Evolutionary conservation across 1,140 invertebrate species (phyloP), one percentile per base, ranked within the genome.

Genomic region (Zaprionus africanus): DNA sequence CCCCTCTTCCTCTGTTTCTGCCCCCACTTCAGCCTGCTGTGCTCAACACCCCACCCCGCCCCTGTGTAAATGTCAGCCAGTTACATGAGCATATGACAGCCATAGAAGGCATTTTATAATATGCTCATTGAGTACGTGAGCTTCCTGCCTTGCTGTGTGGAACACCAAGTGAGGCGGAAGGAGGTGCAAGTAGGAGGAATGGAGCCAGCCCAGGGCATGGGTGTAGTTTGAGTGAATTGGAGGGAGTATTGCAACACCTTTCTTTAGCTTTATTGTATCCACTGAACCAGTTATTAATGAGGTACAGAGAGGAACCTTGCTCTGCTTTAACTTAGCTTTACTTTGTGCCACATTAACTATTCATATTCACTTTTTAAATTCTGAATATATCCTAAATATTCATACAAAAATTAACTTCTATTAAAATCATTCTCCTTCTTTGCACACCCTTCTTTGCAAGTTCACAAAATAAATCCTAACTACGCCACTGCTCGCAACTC

Each of bases 41-140:
- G 22, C 49, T 26, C 46, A 19, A 3, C 31, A 11, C 17, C 13
- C n/a, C 41, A 9, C 49, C 19, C 19, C 53, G 22, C 26, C 26
- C 31, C 1, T 26, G 38, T 49, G 51, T 56, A 57, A 57, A 41
- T 68, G 59, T 67, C 75, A 81, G 74, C 81, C 85, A 88, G 85
- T 88, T 90, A 88, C 85, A 90, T 82, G 73, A 88, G 66, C 79
- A 75, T 75, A 81, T 81, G 79, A 78, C 69, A 74, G 75, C 65
- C 73, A 76, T 75, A 78, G 86, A 86, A 85, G 85, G 84, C 86
- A 90, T 82, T 87, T 83, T 83, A 81, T 87, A 87, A 82, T 80
- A 81, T 76, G 73, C 71, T 71, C 73, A 84, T 83, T 77, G 78
- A 88, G 75, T 87, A 88, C 84, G 80, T 87, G 83, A 81, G 84